Conservation (phyloP, 1,140 invertebrate species). For the Chlorops oryzae region DNA sequence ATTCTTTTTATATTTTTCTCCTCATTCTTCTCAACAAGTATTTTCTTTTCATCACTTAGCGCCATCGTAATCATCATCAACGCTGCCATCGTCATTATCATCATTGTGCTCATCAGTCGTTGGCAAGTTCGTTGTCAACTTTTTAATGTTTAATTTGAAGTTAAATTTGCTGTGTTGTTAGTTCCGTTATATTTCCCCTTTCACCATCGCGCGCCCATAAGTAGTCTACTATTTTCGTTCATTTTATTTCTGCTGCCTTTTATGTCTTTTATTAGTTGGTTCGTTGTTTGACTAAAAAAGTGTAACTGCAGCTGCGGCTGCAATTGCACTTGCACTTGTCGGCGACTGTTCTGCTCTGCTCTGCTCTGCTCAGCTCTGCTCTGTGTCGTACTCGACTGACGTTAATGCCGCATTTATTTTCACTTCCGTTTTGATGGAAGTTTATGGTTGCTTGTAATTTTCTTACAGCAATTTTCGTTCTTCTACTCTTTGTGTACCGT, state of each 20-base stretch:
- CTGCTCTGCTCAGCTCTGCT: not conserved
- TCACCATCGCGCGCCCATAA: no score
- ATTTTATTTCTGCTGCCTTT: not conserved
- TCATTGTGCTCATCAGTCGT: no score
- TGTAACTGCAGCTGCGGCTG: no score
- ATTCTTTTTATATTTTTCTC: no score
- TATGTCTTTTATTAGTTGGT: slow-evolving; percentile 9
- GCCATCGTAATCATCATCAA: no score
- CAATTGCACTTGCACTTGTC: slow-evolving; percentile 1
- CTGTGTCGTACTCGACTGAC: not conserved
- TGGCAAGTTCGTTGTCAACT: slow-evolving; percentile 7
- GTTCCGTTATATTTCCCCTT: not conserved
- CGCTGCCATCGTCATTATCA: no score
- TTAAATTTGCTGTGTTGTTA: slow-evolving; percentile 13
- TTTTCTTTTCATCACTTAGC: no score
- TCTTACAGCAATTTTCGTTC: slow-evolving; percentile 9
- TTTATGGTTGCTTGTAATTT: slow-evolving; percentile 12
- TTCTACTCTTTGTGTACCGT: not conserved
- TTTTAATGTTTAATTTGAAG: slow-evolving; percentile 14
- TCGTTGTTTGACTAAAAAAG: no score
- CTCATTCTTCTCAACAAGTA: no score
- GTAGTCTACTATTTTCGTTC: no score
- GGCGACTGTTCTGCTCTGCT: slow-evolving; percentile 2
- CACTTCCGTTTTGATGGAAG: slow-evolving; percentile 4
- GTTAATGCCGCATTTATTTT: not conserved